phyloP scores from a whole-genome alignment of 2,113 vertebrate genomes.

The Chaetorhynchus papuensis region DNA sequence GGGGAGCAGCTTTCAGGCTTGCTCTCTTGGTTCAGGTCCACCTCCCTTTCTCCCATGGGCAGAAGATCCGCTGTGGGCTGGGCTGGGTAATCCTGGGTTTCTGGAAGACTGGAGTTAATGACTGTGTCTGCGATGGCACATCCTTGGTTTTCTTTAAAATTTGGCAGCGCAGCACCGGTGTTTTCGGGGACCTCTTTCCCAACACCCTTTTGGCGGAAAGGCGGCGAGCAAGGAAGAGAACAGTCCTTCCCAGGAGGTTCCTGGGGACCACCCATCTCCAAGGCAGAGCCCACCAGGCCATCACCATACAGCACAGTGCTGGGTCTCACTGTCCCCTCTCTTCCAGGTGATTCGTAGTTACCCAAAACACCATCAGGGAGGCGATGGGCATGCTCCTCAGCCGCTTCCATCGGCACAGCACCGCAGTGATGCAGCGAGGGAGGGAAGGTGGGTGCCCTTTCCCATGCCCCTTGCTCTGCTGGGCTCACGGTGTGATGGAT shows the following conservation, averaged over 20 bases:
- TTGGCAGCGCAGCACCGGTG: neutral
- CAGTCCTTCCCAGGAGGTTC: neutral
- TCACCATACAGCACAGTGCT: neutral
- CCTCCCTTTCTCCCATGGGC: conserved; percentile 10
- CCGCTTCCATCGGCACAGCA: rapidly evolving
- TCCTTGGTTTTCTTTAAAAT: neutral
- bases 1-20: neutral
- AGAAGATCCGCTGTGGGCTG: neutral
- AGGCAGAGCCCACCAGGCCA: neutral
- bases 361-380: neutral
- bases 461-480: neutral
- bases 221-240: neutral
- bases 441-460: neutral
- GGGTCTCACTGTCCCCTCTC: neutral
- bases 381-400: rapidly evolving
- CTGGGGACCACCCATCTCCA: neutral
- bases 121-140: neutral
- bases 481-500: neutral
- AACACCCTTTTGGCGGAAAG: neutral
- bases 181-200: neutral
- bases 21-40: neutral
- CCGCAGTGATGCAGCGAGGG: neutral
- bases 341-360: neutral
- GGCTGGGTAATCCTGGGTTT: conserved; percentile 42
- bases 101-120: neutral